phyloP scores from a whole-genome alignment of 1,140 invertebrate species.

The Caenorhabditis brenneri region DNA sequence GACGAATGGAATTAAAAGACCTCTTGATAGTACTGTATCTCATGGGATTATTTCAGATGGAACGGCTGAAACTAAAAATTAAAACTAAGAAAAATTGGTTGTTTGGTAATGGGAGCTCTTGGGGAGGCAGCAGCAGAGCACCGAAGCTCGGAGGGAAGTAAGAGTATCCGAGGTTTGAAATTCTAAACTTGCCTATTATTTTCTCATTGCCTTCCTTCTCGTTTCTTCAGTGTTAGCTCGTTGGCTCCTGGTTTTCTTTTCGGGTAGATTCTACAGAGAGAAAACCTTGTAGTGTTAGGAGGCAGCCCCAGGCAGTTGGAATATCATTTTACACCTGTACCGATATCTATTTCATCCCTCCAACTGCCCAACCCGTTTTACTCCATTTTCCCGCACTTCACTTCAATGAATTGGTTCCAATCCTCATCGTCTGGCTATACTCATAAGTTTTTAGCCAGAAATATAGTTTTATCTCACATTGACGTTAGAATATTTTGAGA shows the following conservation, averaged over 20 bases:
- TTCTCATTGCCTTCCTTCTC: constrained; percentile 37
- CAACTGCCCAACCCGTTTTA: neutral
- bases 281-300: neutral
- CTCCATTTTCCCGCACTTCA: constrained; percentile 11
- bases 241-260: constrained; percentile 5
- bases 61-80: neutral
- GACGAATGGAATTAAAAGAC: constrained; percentile 11
- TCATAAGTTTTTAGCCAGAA: no score
- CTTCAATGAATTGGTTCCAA: neutral
- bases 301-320: neutral
- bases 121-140: neutral
- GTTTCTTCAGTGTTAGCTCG: neutral
- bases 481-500: no score
- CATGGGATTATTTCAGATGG: neutral
- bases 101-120: constrained; percentile 28
- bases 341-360: constrained; percentile 40
- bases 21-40: neutral
- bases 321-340: constrained; percentile 43
- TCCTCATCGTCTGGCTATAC: no score
- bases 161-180: constrained; percentile 43
- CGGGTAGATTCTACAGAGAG: constrained; percentile 22
- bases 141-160: constrained; percentile 2
- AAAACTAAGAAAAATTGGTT: neutral
- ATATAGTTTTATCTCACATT: no score
- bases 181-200: constrained; percentile 44